Percentiles rank a stretch among this genome's conserved stretches.
Evolutionary conservation across 2,888 invertebrate species (phyloP).

Genomic region (Lacanobia oleracea): DNA sequence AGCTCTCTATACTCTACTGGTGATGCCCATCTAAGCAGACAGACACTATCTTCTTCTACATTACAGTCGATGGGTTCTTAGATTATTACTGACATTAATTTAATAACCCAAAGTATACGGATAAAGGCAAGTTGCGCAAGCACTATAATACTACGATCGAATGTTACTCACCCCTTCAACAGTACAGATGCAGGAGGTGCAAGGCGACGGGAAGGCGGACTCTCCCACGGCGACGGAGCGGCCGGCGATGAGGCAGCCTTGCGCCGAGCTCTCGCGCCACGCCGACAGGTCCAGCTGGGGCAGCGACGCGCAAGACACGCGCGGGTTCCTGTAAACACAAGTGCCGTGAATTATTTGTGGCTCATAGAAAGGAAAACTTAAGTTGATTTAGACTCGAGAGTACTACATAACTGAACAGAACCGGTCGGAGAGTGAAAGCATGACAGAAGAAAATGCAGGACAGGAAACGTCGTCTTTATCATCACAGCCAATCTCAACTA

Average conservation of each 20-base stretch:
- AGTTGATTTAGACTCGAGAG: not conserved
- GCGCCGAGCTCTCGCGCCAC: conserved; percentile 95
- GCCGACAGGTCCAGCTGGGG: conserved; percentile 95
- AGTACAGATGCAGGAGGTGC: conserved; percentile 97
- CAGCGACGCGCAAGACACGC: conserved; percentile 95
- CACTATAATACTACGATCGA: not conserved
- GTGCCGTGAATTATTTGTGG: not conserved
- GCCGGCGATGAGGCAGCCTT: conserved; percentile 95
- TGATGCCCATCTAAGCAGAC: too few species aligned
- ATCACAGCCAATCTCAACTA: not conserved
- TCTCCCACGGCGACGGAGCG: conserved; percentile 95
- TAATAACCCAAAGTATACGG: too few species aligned
- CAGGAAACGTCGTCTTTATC: not conserved
- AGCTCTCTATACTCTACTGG: too few species aligned
- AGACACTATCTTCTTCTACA: too few species aligned
- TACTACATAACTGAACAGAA: not conserved
- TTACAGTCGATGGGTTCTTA: too few species aligned
- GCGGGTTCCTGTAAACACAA: conserved; percentile 92
- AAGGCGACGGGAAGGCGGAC: conserved; percentile 97
- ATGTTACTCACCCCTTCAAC: conserved; percentile 94
- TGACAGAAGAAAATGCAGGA: not conserved
- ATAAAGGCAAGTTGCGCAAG: too few species aligned
- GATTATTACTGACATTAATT: too few species aligned
- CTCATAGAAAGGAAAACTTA: not conserved
- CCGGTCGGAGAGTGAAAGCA: not conserved